A percentile compares a stretch with the other conserved stretches of the same genome.
Evolutionary conservation across 2,888 invertebrate genomes (phyloP).

Genomic region (Tetragonula carbonaria): DNA sequence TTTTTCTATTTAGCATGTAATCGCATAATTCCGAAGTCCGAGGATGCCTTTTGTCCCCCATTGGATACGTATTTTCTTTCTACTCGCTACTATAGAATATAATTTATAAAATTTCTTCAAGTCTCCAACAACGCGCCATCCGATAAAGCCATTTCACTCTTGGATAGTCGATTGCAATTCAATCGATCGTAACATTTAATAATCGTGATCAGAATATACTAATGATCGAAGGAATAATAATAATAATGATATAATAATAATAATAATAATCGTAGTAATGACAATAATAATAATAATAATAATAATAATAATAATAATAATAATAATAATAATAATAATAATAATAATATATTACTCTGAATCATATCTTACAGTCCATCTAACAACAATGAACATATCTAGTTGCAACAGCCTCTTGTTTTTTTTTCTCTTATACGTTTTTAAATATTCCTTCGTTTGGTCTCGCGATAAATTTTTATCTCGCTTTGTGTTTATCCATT

Average conservation of each 20-base stretch:
- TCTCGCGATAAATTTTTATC: slow-evolving; percentile 27
- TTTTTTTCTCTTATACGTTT: slow-evolving; percentile 7
- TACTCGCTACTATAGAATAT: slow-evolving; percentile 63
- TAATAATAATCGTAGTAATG: not conserved
- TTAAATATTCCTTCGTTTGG: slow-evolving; percentile 59
- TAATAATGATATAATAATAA: slow-evolving; percentile 27
- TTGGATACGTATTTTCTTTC: slow-evolving; percentile 40
- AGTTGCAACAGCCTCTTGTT: slow-evolving; percentile 71
- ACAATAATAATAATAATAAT: slow-evolving; percentile 68
- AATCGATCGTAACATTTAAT: slow-evolving; percentile 68
- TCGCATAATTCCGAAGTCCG: slow-evolving; percentile 49
- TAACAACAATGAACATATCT: slow-evolving; percentile 75
- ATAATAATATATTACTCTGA: slow-evolving; percentile 76
- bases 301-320: slow-evolving; percentile 47
- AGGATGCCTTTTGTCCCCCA: slow-evolving; percentile 18
- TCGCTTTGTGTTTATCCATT: not conserved
- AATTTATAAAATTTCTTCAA: slow-evolving; percentile 78
- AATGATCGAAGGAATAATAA: slow-evolving; percentile 61
- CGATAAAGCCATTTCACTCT: slow-evolving; percentile 64
- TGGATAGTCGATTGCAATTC: slow-evolving; percentile 66
- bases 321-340: slow-evolving; percentile 55
- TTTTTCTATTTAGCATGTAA: slow-evolving; percentile 39
- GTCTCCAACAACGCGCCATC: slow-evolving; percentile 73
- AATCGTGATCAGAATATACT: slow-evolving; percentile 55
- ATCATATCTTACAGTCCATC: slow-evolving; percentile 75